These are phyloP conservation scores for Lepidocyrtinus sp. DNA, from an alignment of 2,888 invertebrate species.

Conservation along the genomic window DNA sequence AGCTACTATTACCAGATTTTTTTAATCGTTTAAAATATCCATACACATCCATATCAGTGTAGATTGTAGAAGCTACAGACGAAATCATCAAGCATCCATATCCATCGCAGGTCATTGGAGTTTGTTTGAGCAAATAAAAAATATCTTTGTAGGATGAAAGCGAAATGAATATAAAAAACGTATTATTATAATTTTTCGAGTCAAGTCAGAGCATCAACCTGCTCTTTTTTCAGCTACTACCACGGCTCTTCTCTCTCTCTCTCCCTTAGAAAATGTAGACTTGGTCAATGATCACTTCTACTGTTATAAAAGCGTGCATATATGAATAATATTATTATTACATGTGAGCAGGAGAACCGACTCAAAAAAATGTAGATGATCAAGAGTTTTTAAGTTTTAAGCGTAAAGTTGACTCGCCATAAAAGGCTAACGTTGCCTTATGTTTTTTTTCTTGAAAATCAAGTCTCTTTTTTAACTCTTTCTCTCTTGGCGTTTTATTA, in stretches of 20 bases:
- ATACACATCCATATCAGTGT: too few relatives aligned
- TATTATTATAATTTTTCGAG: constrained; percentile 57
- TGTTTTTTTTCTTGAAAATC: constrained; percentile 60
- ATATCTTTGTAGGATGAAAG: constrained; percentile 59
- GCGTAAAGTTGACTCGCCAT: constrained; percentile 56
- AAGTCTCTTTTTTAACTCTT: too few relatives aligned
- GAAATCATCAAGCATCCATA: too few relatives aligned
- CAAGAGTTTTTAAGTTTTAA: constrained; percentile 50
- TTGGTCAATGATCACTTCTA: too few relatives aligned
- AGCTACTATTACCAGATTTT: neutral
- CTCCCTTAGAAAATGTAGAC: too few relatives aligned
- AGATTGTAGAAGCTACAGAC: too few relatives aligned
- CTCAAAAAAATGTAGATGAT: too few relatives aligned
- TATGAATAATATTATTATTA: too few relatives aligned
- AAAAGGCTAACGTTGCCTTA: constrained; percentile 58
- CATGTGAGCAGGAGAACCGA: too few relatives aligned
- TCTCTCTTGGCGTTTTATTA: constrained; percentile 57
- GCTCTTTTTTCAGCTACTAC: constrained; percentile 46
- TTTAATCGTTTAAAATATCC: too few relatives aligned
- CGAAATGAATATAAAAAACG: constrained; percentile 58
- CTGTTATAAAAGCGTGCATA: too few relatives aligned
- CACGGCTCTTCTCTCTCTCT: constrained; percentile 24
- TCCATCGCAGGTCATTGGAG: constrained; percentile 50
- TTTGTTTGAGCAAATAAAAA: constrained; percentile 54
- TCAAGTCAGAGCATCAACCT: constrained; percentile 59